phyloP scores from a whole-genome alignment of 1,140 invertebrate species.

The Anoplolepis gracilipes region DNA sequence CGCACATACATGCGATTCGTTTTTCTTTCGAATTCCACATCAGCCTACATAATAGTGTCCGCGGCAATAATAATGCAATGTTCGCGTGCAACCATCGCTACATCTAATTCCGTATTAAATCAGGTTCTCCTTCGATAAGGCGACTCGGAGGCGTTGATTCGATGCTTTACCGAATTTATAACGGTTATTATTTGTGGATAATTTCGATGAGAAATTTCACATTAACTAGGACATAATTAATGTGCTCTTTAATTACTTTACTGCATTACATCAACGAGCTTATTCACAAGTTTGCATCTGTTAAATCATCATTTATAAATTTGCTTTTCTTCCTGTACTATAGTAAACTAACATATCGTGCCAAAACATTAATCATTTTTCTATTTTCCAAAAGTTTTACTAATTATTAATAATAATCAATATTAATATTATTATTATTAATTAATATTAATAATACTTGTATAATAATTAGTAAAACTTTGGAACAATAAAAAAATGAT shows the following conservation, averaged over 20 bases:
- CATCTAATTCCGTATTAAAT: constrained; percentile 43
- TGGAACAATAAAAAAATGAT: too few species aligned
- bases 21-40: constrained; percentile 56
- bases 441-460: too few species aligned
- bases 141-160: constrained; percentile 26
- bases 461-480: too few species aligned
- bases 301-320: not conserved
- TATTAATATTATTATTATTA: too few species aligned
- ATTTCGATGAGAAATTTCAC: constrained; percentile 16
- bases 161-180: constrained; percentile 37
- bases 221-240: constrained; percentile 23
- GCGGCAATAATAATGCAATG: constrained; percentile 44
- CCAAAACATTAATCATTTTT: not conserved
- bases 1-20: constrained; percentile 53
- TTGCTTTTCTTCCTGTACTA: not conserved
- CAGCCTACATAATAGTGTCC: constrained; percentile 50
- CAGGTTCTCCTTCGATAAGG: constrained; percentile 18
- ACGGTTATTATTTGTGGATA: not conserved
- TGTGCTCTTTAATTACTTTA: not conserved
- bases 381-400: not conserved
- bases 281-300: not conserved
- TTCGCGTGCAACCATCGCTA: constrained; percentile 34
- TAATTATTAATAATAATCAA: too few species aligned
- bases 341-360: too few species aligned
- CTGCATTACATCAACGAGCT: not conserved